These are phyloP conservation scores for Heliconius aoede DNA, from an alignment of 2,888 invertebrate species.

Conservation along the genomic window DNA sequence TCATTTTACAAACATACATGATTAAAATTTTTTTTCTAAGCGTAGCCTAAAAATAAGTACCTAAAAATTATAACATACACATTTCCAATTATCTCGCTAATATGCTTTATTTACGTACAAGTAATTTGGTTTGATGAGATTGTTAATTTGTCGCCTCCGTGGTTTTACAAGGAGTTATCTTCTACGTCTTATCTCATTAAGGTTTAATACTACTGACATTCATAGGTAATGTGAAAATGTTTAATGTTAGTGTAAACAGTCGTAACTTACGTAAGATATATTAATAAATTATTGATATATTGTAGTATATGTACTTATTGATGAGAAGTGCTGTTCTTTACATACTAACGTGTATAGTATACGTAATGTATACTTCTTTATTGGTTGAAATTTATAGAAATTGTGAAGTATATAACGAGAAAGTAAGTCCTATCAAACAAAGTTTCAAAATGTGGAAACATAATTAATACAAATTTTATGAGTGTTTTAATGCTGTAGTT, in stretches of 20 bases:
- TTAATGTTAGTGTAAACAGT: not conserved
- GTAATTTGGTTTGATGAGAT: slow-evolving; percentile 19
- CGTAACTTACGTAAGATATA: not conserved
- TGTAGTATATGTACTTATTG: no score
- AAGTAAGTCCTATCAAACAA: not conserved
- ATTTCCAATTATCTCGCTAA: not conserved
- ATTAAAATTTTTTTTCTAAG: no score
- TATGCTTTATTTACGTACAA: not conserved
- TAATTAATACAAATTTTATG: slow-evolving; percentile 39
- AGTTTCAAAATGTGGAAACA: slow-evolving; percentile 7
- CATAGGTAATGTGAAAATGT: not conserved
- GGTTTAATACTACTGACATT: not conserved
- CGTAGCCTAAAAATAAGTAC: no score
- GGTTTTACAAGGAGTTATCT: slow-evolving; percentile 12
- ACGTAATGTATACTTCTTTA: not conserved
- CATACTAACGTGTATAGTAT: no score
- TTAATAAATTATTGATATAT: not conserved
- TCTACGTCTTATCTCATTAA: slow-evolving; percentile 3
- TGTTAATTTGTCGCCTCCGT: slow-evolving; percentile 17
- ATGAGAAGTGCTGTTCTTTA: no score
- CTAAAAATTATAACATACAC: not conserved
- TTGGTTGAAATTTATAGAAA: not conserved
- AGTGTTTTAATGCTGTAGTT: slow-evolving; percentile 36
- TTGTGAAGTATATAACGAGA: not conserved
- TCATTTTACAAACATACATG: no score